Conservation (phyloP, 2,113 vertebrate species). For the Ramphastos sulfuratus region DNA sequence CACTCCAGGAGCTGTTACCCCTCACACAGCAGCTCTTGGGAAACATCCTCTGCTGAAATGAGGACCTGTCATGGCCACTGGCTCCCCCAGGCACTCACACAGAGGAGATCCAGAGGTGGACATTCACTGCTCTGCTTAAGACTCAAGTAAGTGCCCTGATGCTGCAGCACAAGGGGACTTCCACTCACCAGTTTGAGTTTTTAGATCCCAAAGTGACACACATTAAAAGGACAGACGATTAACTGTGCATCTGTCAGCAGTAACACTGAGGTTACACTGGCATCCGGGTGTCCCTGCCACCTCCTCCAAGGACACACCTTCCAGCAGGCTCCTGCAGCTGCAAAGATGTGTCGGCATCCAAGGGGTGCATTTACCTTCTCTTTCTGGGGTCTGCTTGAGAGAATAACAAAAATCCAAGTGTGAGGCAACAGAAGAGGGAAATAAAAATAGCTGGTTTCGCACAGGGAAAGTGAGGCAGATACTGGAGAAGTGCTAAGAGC, state of each 20-base stretch:
- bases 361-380: background rate
- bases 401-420: background rate
- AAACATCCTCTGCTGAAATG: background rate
- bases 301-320: background rate
- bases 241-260: conserved; percentile 34
- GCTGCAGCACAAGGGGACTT: background rate
- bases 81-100: background rate
- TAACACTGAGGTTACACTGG: background rate
- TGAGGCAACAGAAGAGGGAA: background rate
- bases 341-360: background rate
- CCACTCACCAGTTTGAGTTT: background rate
- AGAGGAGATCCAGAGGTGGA: background rate
- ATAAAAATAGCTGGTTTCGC: background rate
- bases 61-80: background rate
- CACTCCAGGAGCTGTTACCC: background rate
- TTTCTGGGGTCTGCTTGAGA: background rate
- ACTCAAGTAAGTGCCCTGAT: background rate
- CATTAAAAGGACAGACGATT: background rate
- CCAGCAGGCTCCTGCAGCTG: background rate
- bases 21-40: background rate
- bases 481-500: background rate
- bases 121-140: background rate
- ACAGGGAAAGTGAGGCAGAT: background rate
- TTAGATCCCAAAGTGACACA: background rate
- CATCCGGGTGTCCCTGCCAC: background rate